Evolutionary conservation across 2,797 vertebrate genomes (phyloP).

Genomic region (Siniperca obscura): DNA sequence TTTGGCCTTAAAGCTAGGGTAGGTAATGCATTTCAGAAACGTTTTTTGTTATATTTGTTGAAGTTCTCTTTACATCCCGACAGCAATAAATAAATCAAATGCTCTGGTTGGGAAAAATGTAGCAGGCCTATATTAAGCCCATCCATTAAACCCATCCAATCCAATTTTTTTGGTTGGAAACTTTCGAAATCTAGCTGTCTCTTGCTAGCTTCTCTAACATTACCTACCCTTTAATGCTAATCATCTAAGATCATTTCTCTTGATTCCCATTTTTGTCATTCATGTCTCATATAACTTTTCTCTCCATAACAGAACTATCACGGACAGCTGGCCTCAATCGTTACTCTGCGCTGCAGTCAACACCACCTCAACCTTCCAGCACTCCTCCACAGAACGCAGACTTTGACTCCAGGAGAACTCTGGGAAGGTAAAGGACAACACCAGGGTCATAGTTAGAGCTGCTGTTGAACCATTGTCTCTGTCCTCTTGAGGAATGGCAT

Average conservation of each 20-base stretch:
- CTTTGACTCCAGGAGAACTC: constrained; percentile 89
- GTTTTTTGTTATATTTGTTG: too few species aligned
- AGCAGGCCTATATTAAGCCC: too few species aligned
- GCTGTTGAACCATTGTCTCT: neutral
- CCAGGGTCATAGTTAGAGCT: neutral
- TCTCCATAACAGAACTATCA: constrained; percentile 87
- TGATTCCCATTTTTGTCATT: neutral
- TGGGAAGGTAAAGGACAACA: constrained; percentile 88
- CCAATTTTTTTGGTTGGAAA: too few species aligned
- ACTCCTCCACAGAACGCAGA: constrained; percentile 87
- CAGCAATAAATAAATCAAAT: too few species aligned
- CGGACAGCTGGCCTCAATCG: constrained; percentile 93
- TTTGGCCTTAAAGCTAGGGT: neutral
- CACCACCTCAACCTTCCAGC: constrained; percentile 81
- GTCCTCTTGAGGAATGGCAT: neutral
- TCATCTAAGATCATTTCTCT: neutral
- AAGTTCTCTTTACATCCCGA: too few species aligned
- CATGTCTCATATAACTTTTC: neutral
- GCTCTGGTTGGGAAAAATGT: too few species aligned
- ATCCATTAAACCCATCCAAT: too few species aligned
- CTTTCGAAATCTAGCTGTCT: too few species aligned
- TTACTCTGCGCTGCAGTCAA: constrained; percentile 93
- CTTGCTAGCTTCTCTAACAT: too few species aligned
- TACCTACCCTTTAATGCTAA: neutral
- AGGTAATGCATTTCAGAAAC: too few species aligned